Evolutionary conservation across 1,140 invertebrate genomes (phyloP).

Genomic region (Batillaria attramentaria): DNA sequence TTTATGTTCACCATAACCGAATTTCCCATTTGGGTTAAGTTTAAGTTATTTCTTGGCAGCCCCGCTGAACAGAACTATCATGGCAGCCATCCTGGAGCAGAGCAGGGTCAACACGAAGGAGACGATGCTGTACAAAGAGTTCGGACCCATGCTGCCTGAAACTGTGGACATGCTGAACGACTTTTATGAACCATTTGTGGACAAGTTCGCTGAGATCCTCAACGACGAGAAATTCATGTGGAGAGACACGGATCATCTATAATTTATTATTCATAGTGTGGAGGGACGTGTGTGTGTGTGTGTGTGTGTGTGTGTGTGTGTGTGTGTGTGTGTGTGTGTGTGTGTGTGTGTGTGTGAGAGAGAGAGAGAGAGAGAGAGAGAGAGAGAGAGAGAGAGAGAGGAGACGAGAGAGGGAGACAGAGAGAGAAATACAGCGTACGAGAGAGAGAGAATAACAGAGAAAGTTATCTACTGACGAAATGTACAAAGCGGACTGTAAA

Average conservation of each 20-base stretch:
- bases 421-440: too few species aligned
- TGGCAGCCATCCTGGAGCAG: not conserved
- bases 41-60: too few species aligned
- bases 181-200: slow-evolving; percentile 24
- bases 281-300: slow-evolving; percentile 1
- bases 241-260: slow-evolving; percentile 18
- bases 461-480: too few species aligned
- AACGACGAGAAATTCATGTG: slow-evolving; percentile 21
- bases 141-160: slow-evolving; percentile 26
- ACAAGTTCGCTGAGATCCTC: slow-evolving; percentile 26
- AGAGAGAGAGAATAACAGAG: too few species aligned
- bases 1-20: too few species aligned
- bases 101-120: not conserved
- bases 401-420: too few species aligned
- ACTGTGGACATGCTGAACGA: slow-evolving; percentile 29
- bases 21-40: too few species aligned
- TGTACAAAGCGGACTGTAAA: too few species aligned
- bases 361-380: too few species aligned
- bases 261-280: not conserved
- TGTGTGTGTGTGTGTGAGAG: slow-evolving; percentile 12
- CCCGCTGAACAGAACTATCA: not conserved
- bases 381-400: too few species aligned
- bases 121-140: slow-evolving; percentile 20
- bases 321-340: slow-evolving; percentile 16
- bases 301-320: slow-evolving; percentile 11